Evolutionary conservation across 2,888 invertebrate genomes (phyloP).

Genomic region (Dryobota labecula): DNA sequence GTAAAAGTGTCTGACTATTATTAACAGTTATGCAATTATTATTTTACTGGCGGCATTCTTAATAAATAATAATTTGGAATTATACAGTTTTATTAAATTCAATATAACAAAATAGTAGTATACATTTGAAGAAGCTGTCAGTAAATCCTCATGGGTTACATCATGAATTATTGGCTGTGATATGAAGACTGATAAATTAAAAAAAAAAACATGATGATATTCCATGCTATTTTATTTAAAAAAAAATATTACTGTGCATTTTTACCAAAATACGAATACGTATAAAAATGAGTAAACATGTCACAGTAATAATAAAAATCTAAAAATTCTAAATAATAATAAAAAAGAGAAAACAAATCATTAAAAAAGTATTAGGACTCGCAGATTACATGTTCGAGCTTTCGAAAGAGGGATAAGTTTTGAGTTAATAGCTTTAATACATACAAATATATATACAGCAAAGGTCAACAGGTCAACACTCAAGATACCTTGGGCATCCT

Average conservation of each 20-base stretch:
- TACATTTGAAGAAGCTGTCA: conserved; percentile 56
- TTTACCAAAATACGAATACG: conserved; percentile 45
- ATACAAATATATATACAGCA: conserved; percentile 75
- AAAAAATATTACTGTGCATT: conserved; percentile 53
- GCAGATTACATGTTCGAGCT: conserved; percentile 73
- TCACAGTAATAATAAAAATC: conserved; percentile 65
- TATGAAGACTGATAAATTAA: conserved; percentile 59
- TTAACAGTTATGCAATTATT: conserved; percentile 61
- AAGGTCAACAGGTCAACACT: conserved; percentile 87
- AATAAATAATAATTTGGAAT: conserved; percentile 32
- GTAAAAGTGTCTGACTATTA: conserved; percentile 45
- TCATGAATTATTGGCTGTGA: conserved; percentile 72
- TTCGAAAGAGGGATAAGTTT: conserved; percentile 88
- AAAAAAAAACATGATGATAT: conserved; percentile 68
- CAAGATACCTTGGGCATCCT: conserved; percentile 89
- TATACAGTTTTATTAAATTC: conserved; percentile 43
- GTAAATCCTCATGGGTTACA: conserved; percentile 66
- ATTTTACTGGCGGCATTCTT: conserved; percentile 59
- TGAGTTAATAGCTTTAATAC: conserved; percentile 85
- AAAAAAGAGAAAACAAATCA: conserved; percentile 35
- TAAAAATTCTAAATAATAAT: conserved; percentile 40
- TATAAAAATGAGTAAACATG: conserved; percentile 62
- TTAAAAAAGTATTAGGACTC: conserved; percentile 71
- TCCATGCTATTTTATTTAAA: conserved; percentile 63
- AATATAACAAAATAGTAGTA: conserved; percentile 23